phyloP scores from a whole-genome alignment of 2,797 vertebrate genomes.

The Loriculus beryllinus region DNA sequence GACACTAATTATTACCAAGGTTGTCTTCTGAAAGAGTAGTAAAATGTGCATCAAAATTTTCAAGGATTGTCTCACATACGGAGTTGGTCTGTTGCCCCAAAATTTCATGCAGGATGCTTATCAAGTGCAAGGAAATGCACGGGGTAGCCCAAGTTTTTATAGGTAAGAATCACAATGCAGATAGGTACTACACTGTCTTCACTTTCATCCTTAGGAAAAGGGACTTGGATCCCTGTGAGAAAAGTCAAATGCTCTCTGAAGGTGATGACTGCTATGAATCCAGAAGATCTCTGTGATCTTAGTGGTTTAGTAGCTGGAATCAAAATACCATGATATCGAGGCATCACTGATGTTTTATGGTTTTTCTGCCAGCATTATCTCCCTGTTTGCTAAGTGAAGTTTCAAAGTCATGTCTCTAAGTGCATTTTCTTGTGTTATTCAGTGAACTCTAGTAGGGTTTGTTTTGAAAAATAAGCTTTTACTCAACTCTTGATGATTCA shows the following conservation, averaged over 20 bases:
- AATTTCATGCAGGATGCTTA: background rate
- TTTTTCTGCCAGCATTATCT: background rate
- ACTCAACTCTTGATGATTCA: background rate
- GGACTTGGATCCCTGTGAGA: background rate
- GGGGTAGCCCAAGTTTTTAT: background rate
- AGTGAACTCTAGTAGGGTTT: background rate
- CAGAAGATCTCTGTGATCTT: background rate
- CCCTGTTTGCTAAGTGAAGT: background rate
- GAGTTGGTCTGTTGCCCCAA: background rate
- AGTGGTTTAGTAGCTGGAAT: background rate
- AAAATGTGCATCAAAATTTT: background rate
- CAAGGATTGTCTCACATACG: rapidly evolving
- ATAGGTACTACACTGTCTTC: background rate
- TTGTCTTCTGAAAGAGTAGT: background rate
- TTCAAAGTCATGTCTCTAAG: background rate
- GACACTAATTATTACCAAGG: background rate
- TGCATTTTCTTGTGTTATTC: background rate
- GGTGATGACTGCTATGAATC: background rate
- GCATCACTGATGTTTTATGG: background rate
- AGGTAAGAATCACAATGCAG: background rate
- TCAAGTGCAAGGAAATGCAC: background rate
- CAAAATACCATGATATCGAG: background rate
- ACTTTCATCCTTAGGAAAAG: background rate
- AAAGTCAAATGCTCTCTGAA: background rate
- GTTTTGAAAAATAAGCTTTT: background rate